Evolutionary conservation across 1,140 invertebrate genomes (phyloP), one percentile per base, ranked within the genome.

Genomic region (Notospermus geniculatus): DNA sequence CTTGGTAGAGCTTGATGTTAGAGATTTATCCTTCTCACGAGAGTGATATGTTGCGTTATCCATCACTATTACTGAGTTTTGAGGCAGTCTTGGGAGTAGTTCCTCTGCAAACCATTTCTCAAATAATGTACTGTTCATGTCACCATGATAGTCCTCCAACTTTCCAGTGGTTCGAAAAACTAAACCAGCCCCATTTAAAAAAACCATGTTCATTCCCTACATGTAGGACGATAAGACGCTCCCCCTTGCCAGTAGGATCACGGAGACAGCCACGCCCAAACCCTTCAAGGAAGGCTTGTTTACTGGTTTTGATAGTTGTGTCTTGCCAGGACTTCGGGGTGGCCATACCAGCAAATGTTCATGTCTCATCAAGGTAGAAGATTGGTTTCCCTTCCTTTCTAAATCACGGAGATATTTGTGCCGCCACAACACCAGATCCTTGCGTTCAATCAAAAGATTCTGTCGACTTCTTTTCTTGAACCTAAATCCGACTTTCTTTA

Each of bases 11-110:
- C 19, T 43, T 43, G 39, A 43, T 13, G 39, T 43, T 43, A 19
- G 39, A 13, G 19, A 13, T 19, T 43, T 43, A 13, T 43, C 39
- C 19, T 11, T 13, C 11, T 19, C 11, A 11, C 11, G 11, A 19
- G 11, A 13, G 39, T 43, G 39, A 43, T 43, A 43, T 11, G 11
- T 43, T 13, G 39, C 39, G 19, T 43, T 43, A 19, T 43, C 39
- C 39, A 43, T 43, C 39, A 43, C 39, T 43, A 43, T 43, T 13
- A 43, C 39, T 43, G 39, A 43, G 39, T 43, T 43, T 19, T 11
- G 39, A 43, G 39, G 39, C 19, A 43, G 19, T 43, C 19, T 43
- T 13, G 39, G 39, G 19, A 43, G 11, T 43, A 43, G 39, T 13
- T 13, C 19, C 19, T 43, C 39, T 43, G 11, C 39, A 43, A 43